Evolutionary conservation across 2,797 vertebrate species (phyloP).

Genomic region (Podarcis siculus): DNA sequence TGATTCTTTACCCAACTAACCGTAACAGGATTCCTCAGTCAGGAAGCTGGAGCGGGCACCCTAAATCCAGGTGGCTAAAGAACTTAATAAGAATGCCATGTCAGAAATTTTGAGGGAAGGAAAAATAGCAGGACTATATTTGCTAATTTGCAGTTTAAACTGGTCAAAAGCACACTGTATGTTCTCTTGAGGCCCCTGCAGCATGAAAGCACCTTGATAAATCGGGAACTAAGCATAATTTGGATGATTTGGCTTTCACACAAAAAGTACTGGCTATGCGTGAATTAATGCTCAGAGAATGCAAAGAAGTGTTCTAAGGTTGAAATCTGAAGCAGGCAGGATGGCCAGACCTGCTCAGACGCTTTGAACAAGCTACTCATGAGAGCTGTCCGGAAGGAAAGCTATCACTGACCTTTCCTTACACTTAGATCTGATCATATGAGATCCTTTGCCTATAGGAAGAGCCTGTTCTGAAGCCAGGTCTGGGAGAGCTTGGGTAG

Average conservation of each 20-base stretch:
- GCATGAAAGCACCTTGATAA: neutral
- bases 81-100: neutral
- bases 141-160: neutral
- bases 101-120: neutral
- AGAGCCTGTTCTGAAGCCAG: neutral
- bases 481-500: neutral
- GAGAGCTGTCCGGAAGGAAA: neutral
- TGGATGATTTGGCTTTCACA: neutral
- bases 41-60: neutral
- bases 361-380: neutral
- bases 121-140: neutral
- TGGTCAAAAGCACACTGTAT: neutral
- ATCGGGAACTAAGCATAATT: neutral
- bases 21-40: neutral
- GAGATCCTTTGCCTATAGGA: neutral
- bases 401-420: neutral
- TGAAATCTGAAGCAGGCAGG: neutral
- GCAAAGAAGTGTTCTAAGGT: neutral
- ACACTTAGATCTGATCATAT: neutral
- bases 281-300: neutral
- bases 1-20: neutral
- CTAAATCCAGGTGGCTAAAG: neutral
- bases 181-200: neutral
- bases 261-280: neutral
- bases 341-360: neutral